Conservation (phyloP, 35 echinoderm and acorn worm genomes). For the Lytechinus pictus region DNA sequence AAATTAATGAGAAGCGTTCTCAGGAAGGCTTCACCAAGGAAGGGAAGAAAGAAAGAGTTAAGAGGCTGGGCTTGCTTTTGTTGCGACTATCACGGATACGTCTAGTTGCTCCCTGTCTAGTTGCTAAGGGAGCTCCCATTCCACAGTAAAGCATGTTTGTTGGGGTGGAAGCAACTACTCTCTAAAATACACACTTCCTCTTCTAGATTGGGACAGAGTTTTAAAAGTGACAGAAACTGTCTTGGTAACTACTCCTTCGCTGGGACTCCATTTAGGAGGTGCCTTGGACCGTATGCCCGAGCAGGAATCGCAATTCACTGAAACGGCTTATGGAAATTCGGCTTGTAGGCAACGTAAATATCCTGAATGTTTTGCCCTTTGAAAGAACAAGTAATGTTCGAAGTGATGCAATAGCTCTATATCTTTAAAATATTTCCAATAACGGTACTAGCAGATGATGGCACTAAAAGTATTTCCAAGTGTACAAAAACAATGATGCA, state of each 20-base stretch:
- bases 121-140: neutral
- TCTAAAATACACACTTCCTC: constrained; percentile 15
- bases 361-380: too few species aligned
- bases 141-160: neutral
- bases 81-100: neutral
- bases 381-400: too few species aligned
- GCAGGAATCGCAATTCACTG: neutral
- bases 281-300: neutral
- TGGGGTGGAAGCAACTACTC: neutral
- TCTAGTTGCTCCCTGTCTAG: neutral
- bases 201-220: neutral
- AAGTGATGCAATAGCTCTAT: too few species aligned
- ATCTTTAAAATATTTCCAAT: too few species aligned
- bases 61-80: neutral
- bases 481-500: too few species aligned
- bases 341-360: too few species aligned
- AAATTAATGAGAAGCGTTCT: neutral
- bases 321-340: neutral
- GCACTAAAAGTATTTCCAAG: too few species aligned
- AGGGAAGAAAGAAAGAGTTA: neutral
- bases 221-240: neutral
- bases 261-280: neutral
- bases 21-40: neutral
- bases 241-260: neutral
- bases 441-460: too few species aligned